Evolutionary conservation across 2,113 vertebrate genomes (phyloP), one percentile per base, ranked within the genome.

Genomic region (Tachysurus vachellii): DNA sequence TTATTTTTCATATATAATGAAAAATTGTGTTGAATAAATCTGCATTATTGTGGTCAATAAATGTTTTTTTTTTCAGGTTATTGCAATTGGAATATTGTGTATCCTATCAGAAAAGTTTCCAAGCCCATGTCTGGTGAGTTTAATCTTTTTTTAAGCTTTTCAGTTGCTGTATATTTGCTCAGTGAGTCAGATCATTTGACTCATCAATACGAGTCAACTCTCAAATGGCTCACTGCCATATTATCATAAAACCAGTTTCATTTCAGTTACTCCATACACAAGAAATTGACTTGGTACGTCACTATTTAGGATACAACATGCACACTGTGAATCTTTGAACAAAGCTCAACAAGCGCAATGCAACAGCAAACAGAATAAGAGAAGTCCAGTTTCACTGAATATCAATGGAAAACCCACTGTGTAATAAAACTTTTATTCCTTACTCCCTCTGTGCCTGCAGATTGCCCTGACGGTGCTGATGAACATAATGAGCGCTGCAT

Each of bases 121-220:
- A 0, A 94, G 91, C 88, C 91, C 88, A 19, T 93, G 92, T 86
- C 62, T 95, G 91, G 94, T 95, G 87, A 93, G 95, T 56, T 79
- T 76, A 23, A 26, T 76, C 12, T 44, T 31, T 31, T 23, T 53
- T n/a, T 0, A 53, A 28, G n/a, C 19, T 5, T 71, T 36, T 23
- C 3, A 23, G 42, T 44, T 28, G 19, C 10, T 59, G 28, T 80
- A 57, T 23, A 26, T 2, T 21, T 44, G 36, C 36, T 75, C 36
- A 11, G 9, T 75, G 42, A 75, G 42, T 47, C 73, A 50, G n/a
- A 9, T 79, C 53, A 56, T 36, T 53, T 54, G 50, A 54, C 26
- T 77, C 47, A 76, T 23, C 7, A 4, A 21, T 59, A 42, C 28
- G 10, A 56, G n/a, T 77, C 47, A 2, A 79, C 76, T 17, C n/a